Base-by-base conservation (phyloP, 2,113 vertebrate genomes). In the Plectropomus leopardus region DNA sequence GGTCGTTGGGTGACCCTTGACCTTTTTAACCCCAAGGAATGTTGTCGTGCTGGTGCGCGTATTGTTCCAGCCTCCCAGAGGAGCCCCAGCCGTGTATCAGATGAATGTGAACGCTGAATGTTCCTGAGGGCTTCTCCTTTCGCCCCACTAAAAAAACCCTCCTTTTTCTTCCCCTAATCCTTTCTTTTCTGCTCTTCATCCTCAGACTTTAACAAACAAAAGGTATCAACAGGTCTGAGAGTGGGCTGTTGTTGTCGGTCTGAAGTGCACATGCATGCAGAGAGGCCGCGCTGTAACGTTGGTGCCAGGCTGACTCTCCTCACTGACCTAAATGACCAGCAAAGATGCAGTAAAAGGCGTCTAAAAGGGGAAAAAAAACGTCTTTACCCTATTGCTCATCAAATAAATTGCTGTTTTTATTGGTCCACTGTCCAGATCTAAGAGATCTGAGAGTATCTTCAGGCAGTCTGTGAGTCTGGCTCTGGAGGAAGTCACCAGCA, bases 1-100 rank as follows among this genome's bases (percentile, higher is more conserved):
- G 89, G 89, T 91, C 73, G 40, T 47, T 14, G 53, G 26, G 70
- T 80, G 88, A 93, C 94, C 91, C 81, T 75, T 89, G 87, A 91
- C 88, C 90, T 88, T 90, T 91, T 86, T 93, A 92, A 94, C 92
- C 93, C 88, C 47, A 2, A 92, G 88, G 93, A 94, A 94, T 94
- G 91, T 84, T 88, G 89, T 88, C 78, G 70, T 90, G 88, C 90
- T 86, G 85, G 92, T 94, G 92, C 76, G 58, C 80, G 86, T 88
- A 93, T 94, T 94, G 92, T 94, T 93, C 84, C 85, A 74, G 87
- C 78, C 82, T 88, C 86, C 84, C 84, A 0, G 76, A 91, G 90
- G 90, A 90, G 87, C 81, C 83, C 75, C 58, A 53, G 71, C 79
- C 68, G 54, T 83, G 85, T 86, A 86, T 92, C 88, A 71, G 85